Conservation (phyloP, 2,797 vertebrate genomes). For the Microtus californicus region DNA sequence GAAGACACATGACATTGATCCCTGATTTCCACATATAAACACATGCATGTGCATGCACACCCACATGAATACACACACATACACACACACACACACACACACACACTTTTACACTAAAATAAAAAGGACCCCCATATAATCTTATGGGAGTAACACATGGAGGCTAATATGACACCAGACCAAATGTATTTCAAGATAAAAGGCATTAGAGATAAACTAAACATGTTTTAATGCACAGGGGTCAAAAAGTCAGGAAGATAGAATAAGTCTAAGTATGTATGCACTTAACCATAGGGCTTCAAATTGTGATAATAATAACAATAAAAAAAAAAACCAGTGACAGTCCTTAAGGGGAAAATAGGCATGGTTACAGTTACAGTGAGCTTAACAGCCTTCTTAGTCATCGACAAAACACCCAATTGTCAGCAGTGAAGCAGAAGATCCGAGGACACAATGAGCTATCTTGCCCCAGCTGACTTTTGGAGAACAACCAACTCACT, state of each 20-base stretch:
- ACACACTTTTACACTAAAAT: neutral
- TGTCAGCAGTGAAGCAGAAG: neutral
- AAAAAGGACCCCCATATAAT: neutral
- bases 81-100: neutral
- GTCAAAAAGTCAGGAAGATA: neutral
- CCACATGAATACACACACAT: neutral
- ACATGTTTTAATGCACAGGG: neutral
- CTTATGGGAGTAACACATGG: neutral
- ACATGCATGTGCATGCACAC: neutral
- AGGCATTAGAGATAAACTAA: neutral
- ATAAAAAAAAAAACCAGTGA: neutral
- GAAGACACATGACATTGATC: neutral
- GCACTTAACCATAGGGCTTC: neutral
- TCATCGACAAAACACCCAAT: neutral
- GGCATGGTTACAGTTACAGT: neutral
- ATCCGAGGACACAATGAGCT: neutral
- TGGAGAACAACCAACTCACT: neutral
- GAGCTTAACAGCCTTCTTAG: neutral
- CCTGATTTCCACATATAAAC: neutral
- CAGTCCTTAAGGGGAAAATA: neutral
- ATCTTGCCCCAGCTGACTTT: neutral
- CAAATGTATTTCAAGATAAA: slow-evolving; percentile 14
- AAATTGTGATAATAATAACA: neutral
- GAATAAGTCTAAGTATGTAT: neutral
- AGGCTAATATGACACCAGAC: neutral